These are phyloP conservation scores for Enteromius argenteus DNA, from an alignment of 2,797 vertebrate genomes.

Conservation along the genomic window DNA sequence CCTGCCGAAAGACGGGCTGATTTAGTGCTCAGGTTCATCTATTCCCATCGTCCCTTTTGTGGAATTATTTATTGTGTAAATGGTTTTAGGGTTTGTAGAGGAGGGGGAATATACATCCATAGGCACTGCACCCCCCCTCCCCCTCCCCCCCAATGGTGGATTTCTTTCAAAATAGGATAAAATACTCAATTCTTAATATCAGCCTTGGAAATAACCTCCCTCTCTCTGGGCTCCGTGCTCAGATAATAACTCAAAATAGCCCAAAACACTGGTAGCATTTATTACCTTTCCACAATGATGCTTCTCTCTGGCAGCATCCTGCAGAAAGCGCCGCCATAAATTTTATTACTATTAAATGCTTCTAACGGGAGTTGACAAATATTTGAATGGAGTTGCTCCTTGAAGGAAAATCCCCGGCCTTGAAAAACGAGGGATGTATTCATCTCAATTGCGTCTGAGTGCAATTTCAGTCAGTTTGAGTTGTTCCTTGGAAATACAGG, in stretches of 20 bases:
- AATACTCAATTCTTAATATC: slow-evolving; percentile 54
- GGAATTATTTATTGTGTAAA: slow-evolving; percentile 66
- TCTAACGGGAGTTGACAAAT: slow-evolving; percentile 99
- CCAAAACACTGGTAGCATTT: slow-evolving; percentile 88
- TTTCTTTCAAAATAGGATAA: slow-evolving; percentile 48
- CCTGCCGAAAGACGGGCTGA: slow-evolving; percentile 65
- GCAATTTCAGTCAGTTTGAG: slow-evolving; percentile 90
- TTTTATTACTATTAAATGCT: slow-evolving; percentile 96
- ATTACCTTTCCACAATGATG: slow-evolving; percentile 84
- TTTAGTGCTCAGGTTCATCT: slow-evolving; percentile 62
- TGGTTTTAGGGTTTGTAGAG: slow-evolving; percentile 56
- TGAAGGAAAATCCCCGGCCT: slow-evolving; percentile 85
- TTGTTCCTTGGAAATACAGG: slow-evolving; percentile 88
- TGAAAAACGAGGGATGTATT: slow-evolving; percentile 84
- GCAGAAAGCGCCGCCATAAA: slow-evolving; percentile 92
- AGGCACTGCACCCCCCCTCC: slow-evolving; percentile 41
- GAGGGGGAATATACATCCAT: slow-evolving; percentile 42
- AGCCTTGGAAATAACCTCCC: slow-evolving; percentile 68
- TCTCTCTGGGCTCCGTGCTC: slow-evolving; percentile 65
- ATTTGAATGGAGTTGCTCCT: slow-evolving; percentile 90
- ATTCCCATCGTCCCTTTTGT: slow-evolving; percentile 58
- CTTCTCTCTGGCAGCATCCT: slow-evolving; percentile 88
- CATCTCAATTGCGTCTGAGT: slow-evolving; percentile 87
- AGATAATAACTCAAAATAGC: slow-evolving; percentile 81
- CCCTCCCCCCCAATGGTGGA: not conserved